Conservation (phyloP, 1,140 invertebrate genomes). For the Pararge aegeria region DNA sequence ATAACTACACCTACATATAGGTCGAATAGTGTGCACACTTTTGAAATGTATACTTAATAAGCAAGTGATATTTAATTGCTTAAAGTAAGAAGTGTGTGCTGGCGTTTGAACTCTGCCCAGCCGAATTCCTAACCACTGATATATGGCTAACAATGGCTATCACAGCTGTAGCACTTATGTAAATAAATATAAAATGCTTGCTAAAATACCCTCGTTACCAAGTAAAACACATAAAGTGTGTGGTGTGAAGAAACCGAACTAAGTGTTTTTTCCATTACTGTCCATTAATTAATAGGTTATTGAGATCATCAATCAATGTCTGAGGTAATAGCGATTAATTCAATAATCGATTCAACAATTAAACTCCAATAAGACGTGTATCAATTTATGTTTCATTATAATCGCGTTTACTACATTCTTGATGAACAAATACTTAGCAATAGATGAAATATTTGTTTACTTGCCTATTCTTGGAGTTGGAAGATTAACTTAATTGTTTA, state of each 20-base stretch:
- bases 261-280: neutral
- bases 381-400: neutral
- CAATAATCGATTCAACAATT: slow-evolving; percentile 3
- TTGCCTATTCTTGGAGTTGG: neutral
- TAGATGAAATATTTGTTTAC: neutral
- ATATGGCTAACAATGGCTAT: too few species aligned
- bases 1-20: too few species aligned
- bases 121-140: too few species aligned
- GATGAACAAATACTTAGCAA: neutral
- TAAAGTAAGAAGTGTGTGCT: too few species aligned
- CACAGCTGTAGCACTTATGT: too few species aligned
- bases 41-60: too few species aligned
- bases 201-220: too few species aligned
- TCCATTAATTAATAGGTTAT: neutral
- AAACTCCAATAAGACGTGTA: neutral
- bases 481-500: neutral
- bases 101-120: too few species aligned
- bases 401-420: neutral
- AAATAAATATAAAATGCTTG: too few species aligned
- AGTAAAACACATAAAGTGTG: too few species aligned
- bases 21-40: too few species aligned
- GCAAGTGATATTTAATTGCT: too few species aligned
- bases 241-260: neutral
- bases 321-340: neutral
- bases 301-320: neutral